Evolutionary conservation across 2,888 invertebrate species (phyloP).

Genomic region (Strigamia maritima): DNA sequence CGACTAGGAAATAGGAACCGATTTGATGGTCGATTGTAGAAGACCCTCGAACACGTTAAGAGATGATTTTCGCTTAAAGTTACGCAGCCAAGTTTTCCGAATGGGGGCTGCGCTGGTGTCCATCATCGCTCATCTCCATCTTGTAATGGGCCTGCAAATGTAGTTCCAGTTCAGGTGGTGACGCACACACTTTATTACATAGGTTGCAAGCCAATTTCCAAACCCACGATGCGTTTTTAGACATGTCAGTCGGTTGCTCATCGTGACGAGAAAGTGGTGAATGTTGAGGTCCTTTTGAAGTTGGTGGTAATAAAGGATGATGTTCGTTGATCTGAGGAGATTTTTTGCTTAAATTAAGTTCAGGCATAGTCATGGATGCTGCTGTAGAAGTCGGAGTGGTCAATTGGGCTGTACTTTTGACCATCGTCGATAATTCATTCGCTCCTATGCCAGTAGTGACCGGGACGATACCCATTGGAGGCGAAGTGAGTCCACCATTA

Average conservation of each 20-base stretch:
- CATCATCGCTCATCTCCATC: slow-evolving; percentile 7
- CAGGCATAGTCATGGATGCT: slow-evolving; percentile 50
- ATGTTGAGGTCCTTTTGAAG: neutral
- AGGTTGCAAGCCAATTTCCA: slow-evolving; percentile 45
- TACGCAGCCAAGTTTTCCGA: slow-evolving; percentile 11
- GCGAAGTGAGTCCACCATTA: slow-evolving; percentile 41
- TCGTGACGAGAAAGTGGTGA: slow-evolving; percentile 14
- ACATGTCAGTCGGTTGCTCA: slow-evolving; percentile 24
- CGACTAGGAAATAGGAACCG: too few species aligned
- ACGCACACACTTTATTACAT: slow-evolving; percentile 44
- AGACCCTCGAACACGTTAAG: too few species aligned
- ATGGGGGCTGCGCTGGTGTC: slow-evolving; percentile 16
- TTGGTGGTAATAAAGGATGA: neutral
- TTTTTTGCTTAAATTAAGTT: neutral
- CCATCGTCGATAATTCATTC: slow-evolving; percentile 1
- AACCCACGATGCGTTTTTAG: slow-evolving; percentile 41
- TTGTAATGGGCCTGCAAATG: slow-evolving; percentile 44
- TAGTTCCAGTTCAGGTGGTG: slow-evolving; percentile 44
- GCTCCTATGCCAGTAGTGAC: slow-evolving; percentile 15
- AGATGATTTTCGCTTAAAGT: too few species aligned
- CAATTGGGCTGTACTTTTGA: slow-evolving; percentile 34
- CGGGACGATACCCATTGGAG: slow-evolving; percentile 38
- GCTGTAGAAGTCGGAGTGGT: slow-evolving; percentile 43
- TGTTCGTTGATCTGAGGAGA: neutral
- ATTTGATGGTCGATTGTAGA: too few species aligned